These are phyloP conservation scores for Cyanistes caeruleus DNA, from an alignment of 2,113 vertebrate species.

Conservation along the genomic window DNA sequence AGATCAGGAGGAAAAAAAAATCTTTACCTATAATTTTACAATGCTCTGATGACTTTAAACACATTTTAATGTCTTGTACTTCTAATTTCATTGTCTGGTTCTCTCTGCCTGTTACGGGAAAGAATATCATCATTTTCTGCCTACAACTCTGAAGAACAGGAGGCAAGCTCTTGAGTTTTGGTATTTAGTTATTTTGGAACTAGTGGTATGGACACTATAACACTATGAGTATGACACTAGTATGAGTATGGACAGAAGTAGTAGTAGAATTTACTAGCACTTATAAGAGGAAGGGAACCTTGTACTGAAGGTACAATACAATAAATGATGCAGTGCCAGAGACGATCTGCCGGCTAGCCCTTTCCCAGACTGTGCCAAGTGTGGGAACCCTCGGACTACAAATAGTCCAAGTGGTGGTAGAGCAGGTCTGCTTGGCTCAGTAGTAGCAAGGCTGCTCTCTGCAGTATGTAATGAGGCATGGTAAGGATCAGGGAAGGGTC, in stretches of 20 bases:
- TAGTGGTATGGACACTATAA: no score
- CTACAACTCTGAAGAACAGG: not conserved
- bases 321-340: no score
- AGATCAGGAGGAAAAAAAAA: fast-evolving
- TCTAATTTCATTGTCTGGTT: not conserved
- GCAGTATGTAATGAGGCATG: no score
- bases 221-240: no score
- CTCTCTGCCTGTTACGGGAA: not conserved
- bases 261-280: not conserved
- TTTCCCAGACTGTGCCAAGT: no score
- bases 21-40: not conserved
- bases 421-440: no score
- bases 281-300: not conserved
- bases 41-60: not conserved
- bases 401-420: no score
- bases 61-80: not conserved
- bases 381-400: no score
- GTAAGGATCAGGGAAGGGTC: no score
- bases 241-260: not conserved
- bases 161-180: not conserved
- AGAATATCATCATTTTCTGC: not conserved
- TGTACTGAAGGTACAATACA: not conserved
- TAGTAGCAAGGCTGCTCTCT: no score
- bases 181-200: not conserved
- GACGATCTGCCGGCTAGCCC: no score